These are phyloP conservation scores for Dicaeum eximium DNA, from an alignment of 2,113 vertebrate species.

Conservation along the genomic window DNA sequence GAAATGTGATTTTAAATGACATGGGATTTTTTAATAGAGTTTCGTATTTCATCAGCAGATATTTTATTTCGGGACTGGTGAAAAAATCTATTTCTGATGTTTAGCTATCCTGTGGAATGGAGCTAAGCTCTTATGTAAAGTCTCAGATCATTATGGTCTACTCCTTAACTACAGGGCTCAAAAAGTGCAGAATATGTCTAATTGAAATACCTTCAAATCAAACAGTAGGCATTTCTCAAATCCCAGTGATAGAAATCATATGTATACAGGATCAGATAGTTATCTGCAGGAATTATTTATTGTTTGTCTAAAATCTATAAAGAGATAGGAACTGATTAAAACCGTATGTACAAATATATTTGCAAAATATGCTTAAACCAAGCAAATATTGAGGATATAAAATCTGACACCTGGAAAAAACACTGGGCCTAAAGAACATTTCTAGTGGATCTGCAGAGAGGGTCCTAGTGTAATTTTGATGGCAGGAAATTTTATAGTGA, in stretches of 20 bases:
- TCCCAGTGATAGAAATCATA: background rate
- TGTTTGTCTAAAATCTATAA: background rate
- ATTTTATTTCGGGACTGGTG: background rate
- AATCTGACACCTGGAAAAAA: background rate
- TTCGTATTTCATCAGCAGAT: fast-evolving
- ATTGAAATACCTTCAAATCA: background rate
- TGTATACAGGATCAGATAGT: background rate
- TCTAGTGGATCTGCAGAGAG: background rate
- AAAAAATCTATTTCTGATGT: background rate
- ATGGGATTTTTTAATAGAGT: background rate
- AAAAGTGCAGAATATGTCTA: background rate
- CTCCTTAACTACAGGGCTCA: background rate
- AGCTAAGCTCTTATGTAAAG: background rate
- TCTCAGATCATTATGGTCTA: background rate
- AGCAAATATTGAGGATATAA: background rate
- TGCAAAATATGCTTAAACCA: background rate
- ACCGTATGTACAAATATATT: background rate
- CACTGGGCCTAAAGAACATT: background rate
- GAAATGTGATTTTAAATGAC: background rate
- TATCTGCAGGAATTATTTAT: background rate
- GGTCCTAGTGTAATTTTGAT: background rate
- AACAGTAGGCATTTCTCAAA: background rate
- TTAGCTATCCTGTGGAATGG: background rate
- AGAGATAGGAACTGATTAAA: background rate
- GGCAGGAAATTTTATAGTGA: background rate